phyloP scores from a whole-genome alignment of 92 coral and sea anemone species.

The Siderastrea siderea region DNA sequence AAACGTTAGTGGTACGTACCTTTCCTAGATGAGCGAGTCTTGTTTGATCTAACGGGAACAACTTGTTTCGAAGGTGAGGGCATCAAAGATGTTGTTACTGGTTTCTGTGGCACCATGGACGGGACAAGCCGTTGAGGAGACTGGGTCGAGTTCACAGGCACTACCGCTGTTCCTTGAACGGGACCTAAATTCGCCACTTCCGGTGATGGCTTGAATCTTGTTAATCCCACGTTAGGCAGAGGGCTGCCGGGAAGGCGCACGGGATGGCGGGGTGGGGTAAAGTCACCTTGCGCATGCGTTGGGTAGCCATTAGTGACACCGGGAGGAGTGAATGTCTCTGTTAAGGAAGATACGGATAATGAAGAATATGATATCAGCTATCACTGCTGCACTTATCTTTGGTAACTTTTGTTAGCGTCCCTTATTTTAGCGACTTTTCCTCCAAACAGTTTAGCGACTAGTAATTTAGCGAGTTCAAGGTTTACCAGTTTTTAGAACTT shows the following conservation, averaged over 20 bases:
- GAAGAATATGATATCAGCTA: not conserved
- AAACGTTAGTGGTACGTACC: not conserved
- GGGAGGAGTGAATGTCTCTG: not conserved
- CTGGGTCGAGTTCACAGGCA: conserved; percentile 7
- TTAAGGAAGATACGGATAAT: not conserved
- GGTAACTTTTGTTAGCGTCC: too few species aligned
- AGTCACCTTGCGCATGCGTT: not conserved
- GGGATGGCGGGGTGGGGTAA: conserved; percentile 22
- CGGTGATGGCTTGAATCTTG: conserved; percentile 52
- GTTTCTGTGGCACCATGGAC: conserved; percentile 1
- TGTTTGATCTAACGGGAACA: conserved; percentile 32
- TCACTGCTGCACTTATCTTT: too few species aligned
- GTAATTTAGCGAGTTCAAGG: too few species aligned
- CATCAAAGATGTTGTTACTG: not conserved
- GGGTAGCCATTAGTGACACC: conserved; percentile 4
- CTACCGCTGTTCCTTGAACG: not conserved
- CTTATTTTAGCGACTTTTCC: too few species aligned
- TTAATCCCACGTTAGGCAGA: conserved; percentile 39
- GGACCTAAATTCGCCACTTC: conserved; percentile 37
- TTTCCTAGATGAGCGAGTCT: conserved; percentile 14
- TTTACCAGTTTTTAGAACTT: too few species aligned
- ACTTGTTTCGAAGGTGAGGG: conserved; percentile 19
- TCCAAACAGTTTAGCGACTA: too few species aligned
- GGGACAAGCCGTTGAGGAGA: not conserved
- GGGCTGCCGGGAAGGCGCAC: conserved; percentile 23